These are phyloP conservation scores for Paralinhomoeus sp. DNA, from an alignment of 2,888 invertebrate species.

Conservation along the genomic window DNA sequence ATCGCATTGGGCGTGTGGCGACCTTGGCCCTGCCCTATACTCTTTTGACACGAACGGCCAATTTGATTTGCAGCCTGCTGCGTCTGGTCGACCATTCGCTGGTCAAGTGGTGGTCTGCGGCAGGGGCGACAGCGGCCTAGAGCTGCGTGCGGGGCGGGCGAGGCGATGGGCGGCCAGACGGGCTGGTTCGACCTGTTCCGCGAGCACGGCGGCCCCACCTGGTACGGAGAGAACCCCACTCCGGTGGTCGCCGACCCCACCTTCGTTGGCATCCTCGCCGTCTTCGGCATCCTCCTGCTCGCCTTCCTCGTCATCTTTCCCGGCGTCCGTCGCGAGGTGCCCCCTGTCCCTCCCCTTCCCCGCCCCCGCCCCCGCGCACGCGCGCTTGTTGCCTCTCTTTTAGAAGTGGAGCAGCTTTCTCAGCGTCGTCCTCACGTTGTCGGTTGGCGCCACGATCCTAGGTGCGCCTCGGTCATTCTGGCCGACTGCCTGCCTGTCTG, in stretches of 20 bases:
- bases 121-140: too few species aligned
- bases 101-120: too few species aligned
- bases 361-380: too few species aligned
- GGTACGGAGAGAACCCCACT: conserved; percentile 80
- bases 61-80: too few species aligned
- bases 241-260: conserved; percentile 80
- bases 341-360: too few species aligned
- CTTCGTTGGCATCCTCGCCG: conserved; percentile 55
- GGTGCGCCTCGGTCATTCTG: conserved; percentile 52
- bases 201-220: conserved; percentile 80
- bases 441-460: conserved; percentile 73
- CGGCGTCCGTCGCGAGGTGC: conserved; percentile 37
- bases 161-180: conserved; percentile 31
- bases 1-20: too few species aligned
- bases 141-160: too few species aligned
- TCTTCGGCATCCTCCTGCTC: conserved; percentile 68
- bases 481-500: too few species aligned
- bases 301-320: conserved; percentile 89
- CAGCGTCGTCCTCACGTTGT: conserved; percentile 67
- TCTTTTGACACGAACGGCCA: too few species aligned
- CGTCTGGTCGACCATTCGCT: too few species aligned
- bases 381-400: conserved; percentile 15
- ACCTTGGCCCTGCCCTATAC: too few species aligned
- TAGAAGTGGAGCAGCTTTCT: conserved; percentile 73
- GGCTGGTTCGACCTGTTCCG: conserved; percentile 95